Base-by-base conservation (phyloP, 2,797 vertebrate species). In the Tenualosa ilisha region DNA sequence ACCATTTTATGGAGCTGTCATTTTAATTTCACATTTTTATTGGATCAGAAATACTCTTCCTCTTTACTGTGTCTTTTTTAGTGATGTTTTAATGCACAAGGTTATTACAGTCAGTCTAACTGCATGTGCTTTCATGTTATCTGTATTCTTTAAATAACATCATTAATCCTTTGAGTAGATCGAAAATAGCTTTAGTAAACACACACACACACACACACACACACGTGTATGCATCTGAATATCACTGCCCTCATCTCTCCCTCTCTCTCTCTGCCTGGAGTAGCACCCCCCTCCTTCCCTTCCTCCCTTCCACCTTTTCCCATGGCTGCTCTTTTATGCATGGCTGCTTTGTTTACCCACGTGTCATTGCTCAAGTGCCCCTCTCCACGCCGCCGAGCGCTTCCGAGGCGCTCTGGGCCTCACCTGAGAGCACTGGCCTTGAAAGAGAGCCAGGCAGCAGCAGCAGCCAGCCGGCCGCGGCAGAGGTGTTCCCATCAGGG, bases 311-410 rank as follows among this genome's bases (percentile, higher is more conserved):
- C 9, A 56, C 59, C 68, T 20, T 13, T 85, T 81, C 82, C 79
- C 85, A 72, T 82, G 85, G 86, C 82, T 79, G 84, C 87, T 46
- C 68, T 87, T 51, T 37, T 85, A 86, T 59, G 91, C 91, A 86
- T 82, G 88, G 89, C 89, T 93, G 92, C 89, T 91, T 91, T 92
- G 92, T 94, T 94, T 92, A 91, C 91, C 90, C 91, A 89, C 90
- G 91, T 94, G 92, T 93, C 93, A 92, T 89, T 91, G 93, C 92
- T 89, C 90, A 92, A 93, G 92, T 93, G 91, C 90, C 91, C 89
- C 89, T 89, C 86, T 87, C 91, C 88, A 84, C 91, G 91, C 84
- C 81, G 83, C 84, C 86, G 82, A 89, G 88, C 91, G 75, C 68
- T 85, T 85, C 84, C 72, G 24, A 84, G 81, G 81, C 72, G 84